Evolutionary conservation across 2,797 vertebrate genomes (phyloP).

Genomic region (Cephalopachus bancanus): DNA sequence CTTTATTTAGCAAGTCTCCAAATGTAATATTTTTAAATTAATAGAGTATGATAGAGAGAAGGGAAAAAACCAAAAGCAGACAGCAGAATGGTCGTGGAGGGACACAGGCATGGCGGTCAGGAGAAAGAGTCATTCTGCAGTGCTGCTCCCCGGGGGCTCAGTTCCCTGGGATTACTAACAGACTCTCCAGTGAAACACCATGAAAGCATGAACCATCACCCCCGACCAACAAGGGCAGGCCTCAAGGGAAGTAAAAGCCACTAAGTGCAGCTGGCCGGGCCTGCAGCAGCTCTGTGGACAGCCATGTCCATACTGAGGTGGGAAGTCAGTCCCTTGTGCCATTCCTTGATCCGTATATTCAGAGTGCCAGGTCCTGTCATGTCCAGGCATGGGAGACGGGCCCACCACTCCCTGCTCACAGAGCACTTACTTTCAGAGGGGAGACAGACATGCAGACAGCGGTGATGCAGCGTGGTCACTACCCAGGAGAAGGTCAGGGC

Average conservation of each 20-base stretch:
- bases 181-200: background rate
- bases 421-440: background rate
- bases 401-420: background rate
- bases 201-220: background rate
- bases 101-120: background rate
- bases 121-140: background rate
- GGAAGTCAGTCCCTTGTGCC: background rate
- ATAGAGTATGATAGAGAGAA: constrained; percentile 48
- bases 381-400: too few relatives aligned
- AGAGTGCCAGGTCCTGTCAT: background rate
- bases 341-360: background rate
- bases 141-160: background rate
- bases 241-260: background rate
- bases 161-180: background rate
- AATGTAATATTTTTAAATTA: constrained; percentile 75
- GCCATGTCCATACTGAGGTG: background rate
- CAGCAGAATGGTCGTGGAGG: background rate
- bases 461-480: background rate
- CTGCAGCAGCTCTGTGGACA: background rate
- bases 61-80: background rate
- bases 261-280: background rate
- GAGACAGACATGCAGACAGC: fast-evolving
- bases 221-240: background rate
- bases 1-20: constrained; percentile 79
- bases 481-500: background rate